Percentiles rank a stretch among this genome's conserved stretches.
phyloP scores from a whole-genome alignment of 2,888 invertebrate genomes.

The Cryptocephalus moraei region DNA sequence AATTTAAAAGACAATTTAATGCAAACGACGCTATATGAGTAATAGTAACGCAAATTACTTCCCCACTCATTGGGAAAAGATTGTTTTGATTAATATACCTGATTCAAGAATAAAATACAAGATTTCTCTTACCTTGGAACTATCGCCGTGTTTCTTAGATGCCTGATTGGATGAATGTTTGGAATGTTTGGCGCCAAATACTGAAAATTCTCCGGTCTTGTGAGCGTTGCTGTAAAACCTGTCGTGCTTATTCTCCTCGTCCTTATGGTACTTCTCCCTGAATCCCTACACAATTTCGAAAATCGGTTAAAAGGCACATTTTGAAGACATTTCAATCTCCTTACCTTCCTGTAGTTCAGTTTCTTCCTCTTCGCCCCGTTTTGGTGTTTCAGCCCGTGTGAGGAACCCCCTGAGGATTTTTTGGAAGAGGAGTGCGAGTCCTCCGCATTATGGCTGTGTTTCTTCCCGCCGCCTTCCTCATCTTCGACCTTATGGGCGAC shows the following conservation, averaged over 20 bases:
- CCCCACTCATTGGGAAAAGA: too few relatives aligned
- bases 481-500: conserved; percentile 25
- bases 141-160: conserved; percentile 17
- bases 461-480: conserved; percentile 30
- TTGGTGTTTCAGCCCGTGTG: conserved; percentile 28
- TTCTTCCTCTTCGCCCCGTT: conserved; percentile 29
- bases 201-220: conserved; percentile 34
- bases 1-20: too few relatives aligned
- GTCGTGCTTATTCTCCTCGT: conserved; percentile 38
- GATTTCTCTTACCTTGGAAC: conserved; percentile 18
- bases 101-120: background rate
- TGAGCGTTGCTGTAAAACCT: conserved; percentile 38
- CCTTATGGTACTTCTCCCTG: conserved; percentile 37
- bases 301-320: background rate
- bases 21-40: too few relatives aligned
- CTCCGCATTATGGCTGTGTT: conserved; percentile 25
- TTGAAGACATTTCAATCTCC: background rate
- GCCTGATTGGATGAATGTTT: conserved; percentile 23
- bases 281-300: conserved; percentile 31
- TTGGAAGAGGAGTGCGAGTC: conserved; percentile 25
- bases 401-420: conserved; percentile 22
- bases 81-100: too few relatives aligned
- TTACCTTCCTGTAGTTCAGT: conserved; percentile 30
- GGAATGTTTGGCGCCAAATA: conserved; percentile 31
- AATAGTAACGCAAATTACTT: too few relatives aligned